These are phyloP conservation scores for Drosophila micromelanica DNA, from an alignment of 1,140 invertebrate species.

Conservation along the genomic window DNA sequence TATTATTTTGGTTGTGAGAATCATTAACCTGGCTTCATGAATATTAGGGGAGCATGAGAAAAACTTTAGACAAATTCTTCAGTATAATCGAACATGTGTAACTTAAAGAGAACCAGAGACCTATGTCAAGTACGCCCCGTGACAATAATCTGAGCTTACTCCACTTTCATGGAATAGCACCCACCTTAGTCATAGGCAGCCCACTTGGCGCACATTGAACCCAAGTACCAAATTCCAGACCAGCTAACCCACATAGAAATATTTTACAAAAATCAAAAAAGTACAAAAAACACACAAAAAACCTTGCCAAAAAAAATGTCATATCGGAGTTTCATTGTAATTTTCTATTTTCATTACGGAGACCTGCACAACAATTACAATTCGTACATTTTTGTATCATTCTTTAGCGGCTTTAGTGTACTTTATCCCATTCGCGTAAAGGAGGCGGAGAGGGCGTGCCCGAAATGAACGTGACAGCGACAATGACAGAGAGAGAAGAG, in stretches of 20 bases:
- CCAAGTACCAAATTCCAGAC: constrained; percentile 48
- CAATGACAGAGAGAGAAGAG: neutral
- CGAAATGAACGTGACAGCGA: constrained; percentile 30
- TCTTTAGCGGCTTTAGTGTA: constrained; percentile 45
- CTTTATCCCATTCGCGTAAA: constrained; percentile 22
- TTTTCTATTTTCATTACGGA: constrained; percentile 53
- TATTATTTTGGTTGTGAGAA: constrained; percentile 52
- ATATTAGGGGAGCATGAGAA: constrained; percentile 20
- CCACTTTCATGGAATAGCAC: constrained; percentile 5
- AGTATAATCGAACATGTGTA: constrained; percentile 12
- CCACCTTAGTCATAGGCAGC: neutral
- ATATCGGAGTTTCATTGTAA: constrained; percentile 16
- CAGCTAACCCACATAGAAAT: constrained; percentile 56
- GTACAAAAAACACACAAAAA: neutral
- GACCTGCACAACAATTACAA: constrained; percentile 20
- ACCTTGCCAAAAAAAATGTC: constrained; percentile 23
- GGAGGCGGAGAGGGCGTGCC: constrained; percentile 8
- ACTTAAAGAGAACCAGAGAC: neutral
- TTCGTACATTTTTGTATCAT: constrained; percentile 45
- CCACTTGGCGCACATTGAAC: constrained; percentile 41
- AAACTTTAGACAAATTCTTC: constrained; percentile 15
- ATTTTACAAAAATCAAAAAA: neutral
- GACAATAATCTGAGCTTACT: constrained; percentile 29
- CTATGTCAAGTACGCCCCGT: neutral
- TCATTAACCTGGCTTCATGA: constrained; percentile 16